These are phyloP conservation scores for Athene cunicularia DNA, from an alignment of 2,113 vertebrate species.

Conservation along the genomic window DNA sequence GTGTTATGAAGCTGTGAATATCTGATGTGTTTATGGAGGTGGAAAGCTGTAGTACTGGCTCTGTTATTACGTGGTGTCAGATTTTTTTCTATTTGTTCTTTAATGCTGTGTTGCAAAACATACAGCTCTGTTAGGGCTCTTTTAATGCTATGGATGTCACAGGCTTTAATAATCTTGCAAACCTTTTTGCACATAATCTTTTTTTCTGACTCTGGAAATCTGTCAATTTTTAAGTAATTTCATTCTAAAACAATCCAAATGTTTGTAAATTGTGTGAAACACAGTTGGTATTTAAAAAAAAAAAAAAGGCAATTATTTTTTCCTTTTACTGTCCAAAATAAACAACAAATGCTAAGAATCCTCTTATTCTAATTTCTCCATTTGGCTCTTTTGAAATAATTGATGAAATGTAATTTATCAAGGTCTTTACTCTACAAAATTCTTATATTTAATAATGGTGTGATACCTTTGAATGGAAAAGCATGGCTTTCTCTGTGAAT, in stretches of 20 bases:
- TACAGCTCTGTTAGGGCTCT: neutral
- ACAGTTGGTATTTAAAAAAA: neutral
- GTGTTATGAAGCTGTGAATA: neutral
- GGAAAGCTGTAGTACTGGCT: neutral
- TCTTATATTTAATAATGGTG: neutral
- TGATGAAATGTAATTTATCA: neutral
- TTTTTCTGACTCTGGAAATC: conserved; percentile 7
- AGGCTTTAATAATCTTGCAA: neutral
- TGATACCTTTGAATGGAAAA: neutral
- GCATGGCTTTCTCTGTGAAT: neutral
- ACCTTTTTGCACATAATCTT: neutral
- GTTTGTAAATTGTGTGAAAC: conserved; percentile 26
- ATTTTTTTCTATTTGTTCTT: neutral
- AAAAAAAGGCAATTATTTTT: neutral
- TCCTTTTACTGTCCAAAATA: neutral
- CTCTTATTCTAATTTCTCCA: neutral
- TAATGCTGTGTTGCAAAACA: neutral
- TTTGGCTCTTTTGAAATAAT: conserved; percentile 2
- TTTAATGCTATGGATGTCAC: neutral
- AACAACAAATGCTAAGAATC: conserved; percentile 13
- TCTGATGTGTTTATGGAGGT: neutral
- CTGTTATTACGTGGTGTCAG: neutral
- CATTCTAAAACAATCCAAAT: conserved; percentile 3
- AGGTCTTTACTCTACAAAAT: neutral
- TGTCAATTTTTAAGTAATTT: conserved; percentile 4